Evolutionary conservation across 2,888 invertebrate species (phyloP), one percentile per base, ranked within the genome.

Genomic region (Gandaritis pyraliata): DNA sequence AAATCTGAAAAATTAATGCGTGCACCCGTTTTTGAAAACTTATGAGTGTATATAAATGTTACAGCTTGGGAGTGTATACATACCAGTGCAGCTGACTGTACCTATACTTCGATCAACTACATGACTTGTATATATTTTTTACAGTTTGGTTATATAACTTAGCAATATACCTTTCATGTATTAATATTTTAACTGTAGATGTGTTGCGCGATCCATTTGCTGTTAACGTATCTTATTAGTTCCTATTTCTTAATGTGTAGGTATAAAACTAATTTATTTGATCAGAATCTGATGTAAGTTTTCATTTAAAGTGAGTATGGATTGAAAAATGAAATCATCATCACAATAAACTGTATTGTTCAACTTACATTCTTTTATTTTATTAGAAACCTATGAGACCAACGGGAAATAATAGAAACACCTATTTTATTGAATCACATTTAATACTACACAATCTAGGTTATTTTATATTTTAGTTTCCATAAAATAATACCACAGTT

Each of bases 271-370:
- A 13, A 46, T 13, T 45, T 46, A 54, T 46, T 52, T 11, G 13
- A 53, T 46, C 12, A 16, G 45, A 36, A 53, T 45, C 13, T 16
- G 36, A 45, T 36, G 53, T 45, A n/a, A 53, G 33, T 11, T 11
- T 52, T 16, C 1, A 16, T 45, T n/a, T 13, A 6, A 30, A 8
- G 11, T 11, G 0, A 13, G 16, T 53, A 23, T 46, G n/a, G n/a
- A n/a, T n/a, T n/a, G 11, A 13, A 15, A 38, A 29, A 36, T 16
- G 4, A 23, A 33, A 54, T 45, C 7, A 38, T 33, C 33, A 36
- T 54, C 46, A 54, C 46, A 54, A 54, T 54, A 54, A 54, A 54
- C 33, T 7, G 45, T 43, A 45, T 15, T 53, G 15, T 53, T 45
- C 10, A 11, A 36, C 18, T 23, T 6, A n/a, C 18, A 41, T 50